Conservation (phyloP, 2,888 invertebrate species). For the Ischnura elegans region DNA sequence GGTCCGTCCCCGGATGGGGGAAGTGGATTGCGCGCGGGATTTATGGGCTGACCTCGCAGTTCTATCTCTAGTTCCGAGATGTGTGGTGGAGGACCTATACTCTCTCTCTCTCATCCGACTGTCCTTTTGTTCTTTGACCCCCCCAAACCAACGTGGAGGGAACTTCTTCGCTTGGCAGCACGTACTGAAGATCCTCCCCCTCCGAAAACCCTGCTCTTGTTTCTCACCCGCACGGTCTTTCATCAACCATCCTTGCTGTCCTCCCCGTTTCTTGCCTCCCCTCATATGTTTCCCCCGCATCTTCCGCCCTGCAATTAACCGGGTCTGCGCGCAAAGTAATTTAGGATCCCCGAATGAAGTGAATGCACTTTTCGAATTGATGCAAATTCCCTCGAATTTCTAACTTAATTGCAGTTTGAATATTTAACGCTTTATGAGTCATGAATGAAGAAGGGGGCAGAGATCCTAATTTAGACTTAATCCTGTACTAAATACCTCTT, state of each 20-base stretch:
- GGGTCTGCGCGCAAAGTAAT: background rate
- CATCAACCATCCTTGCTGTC: background rate
- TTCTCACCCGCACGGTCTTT: background rate
- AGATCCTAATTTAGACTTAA: too few species aligned
- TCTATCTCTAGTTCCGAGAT: constrained; percentile 36
- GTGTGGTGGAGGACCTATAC: background rate
- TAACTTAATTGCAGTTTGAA: too few species aligned
- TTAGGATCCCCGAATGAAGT: too few species aligned
- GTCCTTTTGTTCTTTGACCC: background rate
- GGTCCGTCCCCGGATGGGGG: constrained; percentile 6
- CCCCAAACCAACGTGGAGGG: background rate
- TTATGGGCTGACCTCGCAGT: constrained; percentile 65
- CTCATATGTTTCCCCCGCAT: background rate
- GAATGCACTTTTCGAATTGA: too few species aligned
- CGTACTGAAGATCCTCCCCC: background rate
- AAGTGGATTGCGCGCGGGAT: constrained; percentile 14
- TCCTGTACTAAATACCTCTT: too few species aligned
- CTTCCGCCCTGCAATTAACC: background rate
- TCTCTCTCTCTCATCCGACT: background rate
- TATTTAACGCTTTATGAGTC: too few species aligned
- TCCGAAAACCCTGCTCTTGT: background rate
- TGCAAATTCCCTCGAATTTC: too few species aligned
- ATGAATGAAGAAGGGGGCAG: too few species aligned
- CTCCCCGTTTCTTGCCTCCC: background rate
- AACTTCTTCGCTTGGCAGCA: constrained; percentile 51